These are phyloP conservation scores for Apis mellifera DNA, from an alignment of 1,140 invertebrate genomes.

Conservation along the genomic window Amel_HAv3.1 CM009938.2:1254001-1254500, in stretches of 20 bases:
- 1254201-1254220: conserved; percentile 28
- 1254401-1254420: background rate
- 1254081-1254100: background rate
- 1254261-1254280: background rate
- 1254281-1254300: background rate
- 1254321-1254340: conserved; percentile 7
- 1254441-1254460: conserved; percentile 48
- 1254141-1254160: background rate
- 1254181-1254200: conserved; percentile 1
- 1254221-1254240: conserved; percentile 40
- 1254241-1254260: conserved; percentile 24
- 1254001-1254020: background rate
- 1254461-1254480: background rate
- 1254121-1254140: background rate
- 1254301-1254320: too few relatives aligned
- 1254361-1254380: background rate
- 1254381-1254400: background rate
- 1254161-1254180: conserved; percentile 33
- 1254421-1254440: conserved; percentile 4
- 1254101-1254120: too few relatives aligned
- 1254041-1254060: too few relatives aligned
- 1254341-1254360: background rate
- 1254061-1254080: too few relatives aligned
- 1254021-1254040: conserved; percentile 1
- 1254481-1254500: background rate